Percentiles rank a stretch among this genome's conserved stretches.
Evolutionary conservation across 1,140 invertebrate species (phyloP).

Genomic region (Bombus confusus): DNA sequence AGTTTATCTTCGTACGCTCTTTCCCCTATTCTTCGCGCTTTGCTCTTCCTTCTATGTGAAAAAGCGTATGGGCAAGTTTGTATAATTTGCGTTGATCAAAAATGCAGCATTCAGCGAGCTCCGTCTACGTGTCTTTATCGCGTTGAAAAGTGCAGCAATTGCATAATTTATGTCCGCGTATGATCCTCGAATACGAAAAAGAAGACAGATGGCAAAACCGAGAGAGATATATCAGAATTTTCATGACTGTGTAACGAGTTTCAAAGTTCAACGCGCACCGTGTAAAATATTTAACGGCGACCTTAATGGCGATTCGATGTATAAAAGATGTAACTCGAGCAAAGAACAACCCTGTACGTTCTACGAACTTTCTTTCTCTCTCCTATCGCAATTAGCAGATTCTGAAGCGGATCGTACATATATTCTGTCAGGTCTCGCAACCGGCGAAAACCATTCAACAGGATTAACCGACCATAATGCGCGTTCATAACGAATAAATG

Average conservation of each 20-base stretch:
- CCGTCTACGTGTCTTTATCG: not conserved
- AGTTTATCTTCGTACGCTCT: not conserved
- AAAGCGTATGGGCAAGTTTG: no score
- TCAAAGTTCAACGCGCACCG: not conserved
- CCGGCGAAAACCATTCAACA: not conserved
- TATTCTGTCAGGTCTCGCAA: not conserved
- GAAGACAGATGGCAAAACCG: not conserved
- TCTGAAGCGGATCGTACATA: no score
- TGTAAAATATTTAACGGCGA: not conserved
- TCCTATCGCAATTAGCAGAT: no score
- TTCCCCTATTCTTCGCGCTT: no score
- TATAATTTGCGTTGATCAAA: not conserved
- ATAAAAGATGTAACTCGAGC: not conserved
- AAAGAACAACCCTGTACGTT: not conserved
- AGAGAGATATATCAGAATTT: no score
- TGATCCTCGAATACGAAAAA: no score
- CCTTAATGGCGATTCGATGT: not conserved
- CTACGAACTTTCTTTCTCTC: not conserved
- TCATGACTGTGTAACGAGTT: not conserved
- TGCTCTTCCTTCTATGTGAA: not conserved
- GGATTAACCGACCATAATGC: not conserved
- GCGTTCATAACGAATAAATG: constrained; percentile 1
- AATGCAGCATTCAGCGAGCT: not conserved
- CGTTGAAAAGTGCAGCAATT: not conserved
- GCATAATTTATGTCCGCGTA: not conserved